Evolutionary conservation across 2,888 invertebrate genomes (phyloP), one percentile per base, ranked within the genome.

Genomic region (Salticus scenicus): DNA sequence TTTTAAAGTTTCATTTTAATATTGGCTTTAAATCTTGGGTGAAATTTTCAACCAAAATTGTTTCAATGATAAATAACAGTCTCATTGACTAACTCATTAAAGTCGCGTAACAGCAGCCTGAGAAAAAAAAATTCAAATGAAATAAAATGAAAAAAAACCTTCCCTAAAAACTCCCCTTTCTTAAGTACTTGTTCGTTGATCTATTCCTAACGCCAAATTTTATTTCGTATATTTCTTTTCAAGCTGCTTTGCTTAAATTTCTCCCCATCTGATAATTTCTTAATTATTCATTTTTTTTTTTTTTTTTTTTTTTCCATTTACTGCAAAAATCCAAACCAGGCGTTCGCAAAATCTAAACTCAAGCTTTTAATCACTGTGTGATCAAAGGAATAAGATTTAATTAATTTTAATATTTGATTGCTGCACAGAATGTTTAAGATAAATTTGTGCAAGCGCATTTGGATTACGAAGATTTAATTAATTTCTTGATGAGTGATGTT

Each of bases 361-460:
- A 24, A 47, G n/a, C 81, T 31, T 81, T 81, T 81, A 79, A 79
- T 72, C 79, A 51, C 17, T 66, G 66, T 66, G 66, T 66, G 66
- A 66, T 66, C 28, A 57, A 27, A 57, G 27, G 37, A 75, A 75
- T 70, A 24, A 41, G 75, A 81, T 81, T 81, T 81, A 81, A 81
- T 81, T 81, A 81, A 81, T 75, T 81, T 81, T 75, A 75, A 75
- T 75, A 81, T 75, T 74, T 81, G 75, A 75, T 81, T 31, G 57
- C 30, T 12, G 67, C 66, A 10, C 4, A 30, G 27, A 69, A 47
- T 69, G 0, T 66, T 47, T 47, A 27, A 27, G 47, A 64, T 41
- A 76, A 76, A 76, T 76, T 69, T 76, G 69, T 47, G 47, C 27
- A 69, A n/a, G 31, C 47, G 30, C 10, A 24, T 31, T 66, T 30